Evolutionary conservation across 1,140 invertebrate species (phyloP), one percentile per base, ranked within the genome.

Genomic region (Drosophila equinoxialis): DNA sequence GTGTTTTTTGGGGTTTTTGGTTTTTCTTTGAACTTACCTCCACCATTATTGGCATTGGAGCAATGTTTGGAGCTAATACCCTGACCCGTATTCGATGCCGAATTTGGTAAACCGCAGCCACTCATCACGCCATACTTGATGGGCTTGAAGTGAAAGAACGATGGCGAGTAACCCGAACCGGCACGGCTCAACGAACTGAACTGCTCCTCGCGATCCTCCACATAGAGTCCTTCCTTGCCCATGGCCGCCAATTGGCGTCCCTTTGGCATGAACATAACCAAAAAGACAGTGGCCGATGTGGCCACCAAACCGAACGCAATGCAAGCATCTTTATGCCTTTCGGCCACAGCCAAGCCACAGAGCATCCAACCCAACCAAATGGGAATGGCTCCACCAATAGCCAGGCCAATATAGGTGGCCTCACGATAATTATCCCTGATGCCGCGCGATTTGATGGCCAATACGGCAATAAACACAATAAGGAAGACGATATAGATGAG

Each of bases 231-330:
- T 82, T 96, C 96, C 71, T 96, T 96, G 13, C 97, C 97, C 93
- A 98, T 95, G 7, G 97, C 97, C 0, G 97, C 97, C 84, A 98
- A 92, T 77, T 98, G 97, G n/a, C 97, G 94, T 45, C 96, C 96
- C 93, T 98, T 98, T 2, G 97, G 97, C 92, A 98, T 95, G 92
- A 98, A 99, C 97, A 98, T 98, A 10, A 97, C 94, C 55, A 98
- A 94, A 91, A 98, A 97, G 10, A 98, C 95, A 8, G 97, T 94
- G 1, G 95, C 94, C 30, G 97, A 95, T 6, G 96, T 97, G 33
- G 95, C 94, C 10, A 98, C 94, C 14, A 98, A 93, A 0, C 97
- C 98, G 82, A 97, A 97, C 0, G 96, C 97, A 1, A 98, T 93
- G 92, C 97, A 97, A 1, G 96, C 97, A 90, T 98, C 97, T 58